phyloP scores from a whole-genome alignment of 2,113 vertebrate genomes.

The Pelmatolapia mariae region DNA sequence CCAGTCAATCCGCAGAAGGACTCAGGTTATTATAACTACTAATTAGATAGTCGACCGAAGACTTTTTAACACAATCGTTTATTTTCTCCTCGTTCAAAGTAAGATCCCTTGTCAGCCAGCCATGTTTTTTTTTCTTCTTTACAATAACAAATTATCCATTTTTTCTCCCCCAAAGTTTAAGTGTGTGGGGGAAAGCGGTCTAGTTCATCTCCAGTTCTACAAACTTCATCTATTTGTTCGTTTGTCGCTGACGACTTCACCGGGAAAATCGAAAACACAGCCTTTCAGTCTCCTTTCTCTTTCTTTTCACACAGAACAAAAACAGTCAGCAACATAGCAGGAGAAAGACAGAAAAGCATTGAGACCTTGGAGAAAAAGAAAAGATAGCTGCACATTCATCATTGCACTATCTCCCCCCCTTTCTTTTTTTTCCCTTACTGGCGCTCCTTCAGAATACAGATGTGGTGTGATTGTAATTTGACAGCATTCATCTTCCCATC shows the following conservation, averaged over 20 bases:
- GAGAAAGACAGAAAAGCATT: neutral
- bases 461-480: conserved; percentile 24
- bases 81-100: conserved; percentile 34
- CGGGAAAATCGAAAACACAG: neutral
- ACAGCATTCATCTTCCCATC: conserved; percentile 34
- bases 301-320: neutral
- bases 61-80: conserved; percentile 34
- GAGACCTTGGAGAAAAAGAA: conserved; percentile 1
- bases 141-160: neutral
- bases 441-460: neutral
- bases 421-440: neutral
- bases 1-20: conserved; percentile 56
- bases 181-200: neutral
- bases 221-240: neutral
- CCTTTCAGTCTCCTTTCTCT: neutral
- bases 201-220: neutral
- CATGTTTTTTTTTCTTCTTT: neutral
- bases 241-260: neutral
- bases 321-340: neutral
- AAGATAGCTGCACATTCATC: neutral
- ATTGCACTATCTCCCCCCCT: neutral
- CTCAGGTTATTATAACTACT: conserved; percentile 60
- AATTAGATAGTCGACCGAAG: conserved; percentile 52
- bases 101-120: neutral
- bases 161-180: neutral